Conservation (phyloP, 1,140 invertebrate species). For the Caerostris extrusa region DNA sequence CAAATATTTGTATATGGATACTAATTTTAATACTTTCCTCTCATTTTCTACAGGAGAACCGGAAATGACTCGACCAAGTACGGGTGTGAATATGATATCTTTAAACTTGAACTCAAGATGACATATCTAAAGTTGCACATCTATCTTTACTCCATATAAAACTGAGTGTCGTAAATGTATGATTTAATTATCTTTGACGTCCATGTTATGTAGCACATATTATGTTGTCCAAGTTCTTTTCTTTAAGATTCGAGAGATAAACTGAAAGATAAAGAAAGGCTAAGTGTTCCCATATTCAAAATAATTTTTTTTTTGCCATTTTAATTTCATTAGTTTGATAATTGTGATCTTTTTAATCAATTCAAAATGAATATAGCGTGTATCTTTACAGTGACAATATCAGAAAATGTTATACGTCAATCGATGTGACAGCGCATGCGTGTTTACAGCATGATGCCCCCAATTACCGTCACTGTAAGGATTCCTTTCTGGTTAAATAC, state of each 20-base stretch:
- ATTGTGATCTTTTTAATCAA: neutral
- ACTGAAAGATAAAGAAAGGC: neutral
- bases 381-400: too few species aligned
- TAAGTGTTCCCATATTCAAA: neutral
- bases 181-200: conserved; percentile 35
- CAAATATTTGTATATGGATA: too few species aligned
- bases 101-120: neutral
- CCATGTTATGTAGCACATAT: conserved; percentile 37
- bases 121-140: neutral
- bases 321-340: neutral
- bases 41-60: neutral
- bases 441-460: too few species aligned
- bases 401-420: too few species aligned
- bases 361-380: neutral
- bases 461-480: too few species aligned
- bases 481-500: neutral
- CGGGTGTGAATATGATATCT: neutral
- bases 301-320: neutral
- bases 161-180: neutral
- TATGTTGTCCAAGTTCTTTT: neutral
- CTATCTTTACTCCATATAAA: neutral
- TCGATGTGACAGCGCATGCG: too few species aligned
- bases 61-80: neutral
- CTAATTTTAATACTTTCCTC: neutral
- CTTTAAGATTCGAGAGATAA: neutral